Evolutionary conservation across 1,140 invertebrate genomes (phyloP).

Genomic region (Glomeris maerens): DNA sequence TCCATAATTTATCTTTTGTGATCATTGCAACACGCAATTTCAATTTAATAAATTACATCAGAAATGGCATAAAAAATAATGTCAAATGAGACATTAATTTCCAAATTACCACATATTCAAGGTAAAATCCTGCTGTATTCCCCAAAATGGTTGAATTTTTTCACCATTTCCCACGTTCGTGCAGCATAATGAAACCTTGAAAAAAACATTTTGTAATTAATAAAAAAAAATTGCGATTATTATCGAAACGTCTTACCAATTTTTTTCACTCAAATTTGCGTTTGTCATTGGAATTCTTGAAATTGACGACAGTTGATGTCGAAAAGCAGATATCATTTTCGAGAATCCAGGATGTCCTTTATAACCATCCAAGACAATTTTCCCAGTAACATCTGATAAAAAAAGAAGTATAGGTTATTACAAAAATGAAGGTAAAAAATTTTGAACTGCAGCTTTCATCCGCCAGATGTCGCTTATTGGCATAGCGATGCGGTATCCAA

Average conservation of each 20-base stretch:
- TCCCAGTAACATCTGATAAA: slow-evolving; percentile 21
- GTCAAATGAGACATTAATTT: no score
- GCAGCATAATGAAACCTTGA: slow-evolving; percentile 56
- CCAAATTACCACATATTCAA: no score
- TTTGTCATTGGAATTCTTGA: slow-evolving; percentile 48
- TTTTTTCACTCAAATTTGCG: slow-evolving; percentile 48
- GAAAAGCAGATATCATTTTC: slow-evolving; percentile 45
- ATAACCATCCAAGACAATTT: no score
- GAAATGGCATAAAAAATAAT: no score
- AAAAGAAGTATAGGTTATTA: slow-evolving; percentile 9
- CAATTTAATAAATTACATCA: no score
- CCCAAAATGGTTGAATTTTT: slow-evolving; percentile 63
- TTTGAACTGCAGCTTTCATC: no score
- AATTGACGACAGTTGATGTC: slow-evolving; percentile 51
- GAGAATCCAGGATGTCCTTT: slow-evolving; percentile 50
- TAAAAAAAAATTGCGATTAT: neutral
- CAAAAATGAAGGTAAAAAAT: slow-evolving; percentile 2
- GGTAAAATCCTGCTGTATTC: slow-evolving; percentile 65
- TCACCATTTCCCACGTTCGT: slow-evolving; percentile 65
- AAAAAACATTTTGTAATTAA: slow-evolving; percentile 13
- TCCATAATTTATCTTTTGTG: no score
- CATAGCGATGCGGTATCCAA: no score
- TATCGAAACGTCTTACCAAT: slow-evolving; percentile 37
- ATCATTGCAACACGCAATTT: no score
- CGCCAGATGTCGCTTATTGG: no score